Percentiles rank a stretch among this genome's conserved stretches.
Conservation (phyloP, 2,797 vertebrate genomes). For the Caiman crocodilus region DNA sequence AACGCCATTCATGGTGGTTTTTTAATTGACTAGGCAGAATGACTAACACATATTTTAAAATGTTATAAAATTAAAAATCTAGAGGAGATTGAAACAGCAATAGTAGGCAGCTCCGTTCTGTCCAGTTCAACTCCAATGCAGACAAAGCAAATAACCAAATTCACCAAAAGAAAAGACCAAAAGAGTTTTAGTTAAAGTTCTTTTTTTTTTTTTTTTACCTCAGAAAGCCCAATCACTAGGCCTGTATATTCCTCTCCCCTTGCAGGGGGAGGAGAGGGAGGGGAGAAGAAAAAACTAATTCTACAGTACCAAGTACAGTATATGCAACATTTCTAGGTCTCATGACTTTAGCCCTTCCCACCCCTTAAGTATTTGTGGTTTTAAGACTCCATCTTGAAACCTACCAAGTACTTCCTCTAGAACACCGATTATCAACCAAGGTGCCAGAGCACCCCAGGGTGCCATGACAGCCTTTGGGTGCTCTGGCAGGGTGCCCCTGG, state of each 20-base stretch:
- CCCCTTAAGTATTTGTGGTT: background rate
- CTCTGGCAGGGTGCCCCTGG: no score
- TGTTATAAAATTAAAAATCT: slow-evolving; percentile 39
- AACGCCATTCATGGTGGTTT: background rate
- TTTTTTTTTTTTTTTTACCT: background rate
- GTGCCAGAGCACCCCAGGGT: no score
- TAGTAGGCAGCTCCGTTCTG: background rate
- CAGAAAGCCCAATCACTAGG: background rate
- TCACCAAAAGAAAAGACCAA: background rate
- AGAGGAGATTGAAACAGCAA: background rate
- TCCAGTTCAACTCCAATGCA: background rate
- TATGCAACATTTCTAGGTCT: background rate
- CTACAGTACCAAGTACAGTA: background rate
- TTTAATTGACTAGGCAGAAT: slow-evolving; percentile 8
- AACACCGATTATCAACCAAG: no score
- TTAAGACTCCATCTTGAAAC: background rate
- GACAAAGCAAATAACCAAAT: background rate
- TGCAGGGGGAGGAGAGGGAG: background rate
- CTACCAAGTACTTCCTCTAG: background rate
- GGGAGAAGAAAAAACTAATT: no score
- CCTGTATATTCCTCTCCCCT: background rate
- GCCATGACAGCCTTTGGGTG: no score
- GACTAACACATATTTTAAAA: background rate
- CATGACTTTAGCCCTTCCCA: background rate
- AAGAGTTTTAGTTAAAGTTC: background rate